Base-by-base conservation (phyloP, 1,140 invertebrate genomes). In the Eufriesea mexicana region DNA sequence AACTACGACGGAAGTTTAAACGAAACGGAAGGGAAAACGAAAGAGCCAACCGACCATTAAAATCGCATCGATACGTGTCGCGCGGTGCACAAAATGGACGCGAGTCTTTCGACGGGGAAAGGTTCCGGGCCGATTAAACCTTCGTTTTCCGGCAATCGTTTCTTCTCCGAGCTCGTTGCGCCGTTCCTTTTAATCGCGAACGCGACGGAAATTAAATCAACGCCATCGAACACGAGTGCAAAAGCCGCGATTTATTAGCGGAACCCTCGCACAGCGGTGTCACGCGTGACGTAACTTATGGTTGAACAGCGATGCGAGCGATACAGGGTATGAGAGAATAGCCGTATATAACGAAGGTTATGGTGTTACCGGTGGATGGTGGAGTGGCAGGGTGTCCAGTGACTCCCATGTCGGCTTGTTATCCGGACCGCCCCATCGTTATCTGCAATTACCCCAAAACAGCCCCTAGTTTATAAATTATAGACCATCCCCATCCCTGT, bases 371-470 rank as follows among this genome's bases (percentile, higher is more conserved):
- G 84, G 87, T 78, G 86, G 84, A 89, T 86, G 85, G 79, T 78
- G 84, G 86, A 89, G 90, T 88, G 84, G 86, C 85, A 91, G 67
- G 89, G 85, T 94, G 93, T 94, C 92, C 90, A 92, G 91, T 94
- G 90, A 93, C 93, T 94, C 93, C 93, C 93, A 93, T 93, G 92
- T 93, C 91, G 93, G 93, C 93, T 94, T 93, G 93, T 94, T 94
- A 94, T 93, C 92, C 92, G 91, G 79, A 92, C 91, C 92, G 91
- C 93, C 93, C 92, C 91, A 91, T 92, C 93, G 93, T 94, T 94
- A 94, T 94, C 93, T 92, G 92, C 93, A 94, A 94, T 94, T 94
- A 94, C 92, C 92, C 93, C 90, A 93, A 94, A 93, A 94, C 92
- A 94, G 91, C 92, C 92, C 92, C 91, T 92, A 93, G 91, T 93